Evolutionary conservation across 2,113 vertebrate genomes (phyloP).

Genomic region (Dasyprocta punctata): DNA sequence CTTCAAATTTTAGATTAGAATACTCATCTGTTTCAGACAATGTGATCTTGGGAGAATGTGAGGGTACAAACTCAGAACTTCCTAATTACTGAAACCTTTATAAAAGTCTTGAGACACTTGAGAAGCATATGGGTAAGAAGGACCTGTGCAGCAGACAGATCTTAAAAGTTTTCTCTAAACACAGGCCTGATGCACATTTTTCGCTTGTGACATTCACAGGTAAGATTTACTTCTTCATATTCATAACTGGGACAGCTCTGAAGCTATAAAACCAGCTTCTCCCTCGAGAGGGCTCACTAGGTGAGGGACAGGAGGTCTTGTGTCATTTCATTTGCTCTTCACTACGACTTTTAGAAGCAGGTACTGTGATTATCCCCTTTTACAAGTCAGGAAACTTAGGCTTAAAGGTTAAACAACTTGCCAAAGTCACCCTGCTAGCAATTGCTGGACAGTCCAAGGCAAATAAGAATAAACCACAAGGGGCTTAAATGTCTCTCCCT

Average conservation of each 20-base stretch:
- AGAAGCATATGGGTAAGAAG: neutral
- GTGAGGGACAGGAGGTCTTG: neutral
- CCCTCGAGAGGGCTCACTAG: neutral
- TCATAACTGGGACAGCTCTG: neutral
- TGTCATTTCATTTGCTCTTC: neutral
- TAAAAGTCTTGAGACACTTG: neutral
- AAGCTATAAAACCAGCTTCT: neutral
- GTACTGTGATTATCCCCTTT: neutral
- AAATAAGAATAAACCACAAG: neutral
- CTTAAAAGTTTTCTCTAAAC: neutral
- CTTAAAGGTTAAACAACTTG: constrained; percentile 55
- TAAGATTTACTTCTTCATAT: neutral
- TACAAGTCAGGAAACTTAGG: constrained; percentile 48
- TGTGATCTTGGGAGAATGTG: neutral
- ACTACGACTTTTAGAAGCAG: neutral
- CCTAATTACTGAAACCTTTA: neutral
- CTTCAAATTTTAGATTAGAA: neutral
- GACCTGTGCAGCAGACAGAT: neutral
- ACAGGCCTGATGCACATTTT: fast-evolving
- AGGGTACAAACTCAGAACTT: neutral
- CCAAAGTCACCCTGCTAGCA: neutral
- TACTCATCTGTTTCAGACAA: neutral
- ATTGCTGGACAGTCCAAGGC: neutral
- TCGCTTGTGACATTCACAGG: neutral
- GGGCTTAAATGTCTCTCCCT: neutral